Conservation (phyloP, 2,113 vertebrate genomes). For the Deroptyus accipitrinus region DNA sequence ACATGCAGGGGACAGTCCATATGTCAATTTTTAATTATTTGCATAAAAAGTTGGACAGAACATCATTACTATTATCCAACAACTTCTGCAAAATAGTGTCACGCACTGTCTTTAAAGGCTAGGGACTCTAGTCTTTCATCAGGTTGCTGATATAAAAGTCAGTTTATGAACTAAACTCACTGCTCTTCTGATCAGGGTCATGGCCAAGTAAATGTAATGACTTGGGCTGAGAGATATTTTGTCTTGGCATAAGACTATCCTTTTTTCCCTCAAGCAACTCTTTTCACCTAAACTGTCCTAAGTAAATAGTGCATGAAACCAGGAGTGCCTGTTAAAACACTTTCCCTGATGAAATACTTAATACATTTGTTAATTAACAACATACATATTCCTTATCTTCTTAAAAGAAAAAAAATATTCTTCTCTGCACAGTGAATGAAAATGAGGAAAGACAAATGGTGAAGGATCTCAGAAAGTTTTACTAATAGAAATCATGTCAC, state of each 20-base stretch:
- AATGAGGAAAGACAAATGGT: background rate
- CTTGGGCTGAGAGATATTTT: background rate
- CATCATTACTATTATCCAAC: background rate
- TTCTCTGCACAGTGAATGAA: background rate
- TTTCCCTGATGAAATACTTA: slow-evolving; percentile 15
- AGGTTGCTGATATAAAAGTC: background rate
- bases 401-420: background rate
- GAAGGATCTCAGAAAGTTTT: background rate
- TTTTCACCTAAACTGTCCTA: background rate
- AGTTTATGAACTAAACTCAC: background rate
- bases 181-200: background rate
- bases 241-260: background rate
- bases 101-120: background rate
- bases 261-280: background rate
- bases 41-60: background rate
- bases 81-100: background rate
- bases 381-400: background rate
- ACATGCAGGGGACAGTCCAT: background rate
- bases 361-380: background rate
- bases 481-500: background rate
- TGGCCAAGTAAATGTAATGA: background rate
- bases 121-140: background rate
- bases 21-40: background rate
- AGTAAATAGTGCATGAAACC: background rate
- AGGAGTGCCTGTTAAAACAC: background rate